Evolutionary conservation across 2,888 invertebrate species (phyloP).

Genomic region (Clunio marinus): DNA sequence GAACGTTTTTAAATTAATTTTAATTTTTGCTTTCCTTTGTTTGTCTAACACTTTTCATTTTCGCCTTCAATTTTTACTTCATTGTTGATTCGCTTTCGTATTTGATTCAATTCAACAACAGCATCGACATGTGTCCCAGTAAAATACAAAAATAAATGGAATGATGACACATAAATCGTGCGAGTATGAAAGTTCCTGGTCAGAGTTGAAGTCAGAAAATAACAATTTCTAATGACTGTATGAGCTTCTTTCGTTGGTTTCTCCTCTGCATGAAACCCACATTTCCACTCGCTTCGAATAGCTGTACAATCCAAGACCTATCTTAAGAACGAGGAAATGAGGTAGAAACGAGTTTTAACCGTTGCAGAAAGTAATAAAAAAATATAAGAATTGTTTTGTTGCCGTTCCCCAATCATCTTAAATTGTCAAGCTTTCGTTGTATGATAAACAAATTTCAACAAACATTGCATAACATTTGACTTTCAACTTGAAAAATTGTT

Average conservation of each 20-base stretch:
- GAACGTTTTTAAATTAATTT: background rate
- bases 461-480: constrained; percentile 5
- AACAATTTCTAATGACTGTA: background rate
- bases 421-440: background rate
- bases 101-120: background rate
- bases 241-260: background rate
- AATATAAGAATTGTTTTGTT: background rate
- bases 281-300: constrained; percentile 1
- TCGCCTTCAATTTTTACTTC: background rate
- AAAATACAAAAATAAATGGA: constrained; percentile 19
- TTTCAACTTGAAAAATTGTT: constrained; percentile 1
- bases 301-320: constrained; percentile 38
- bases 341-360: constrained; percentile 37
- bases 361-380: constrained; percentile 32
- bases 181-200: constrained; percentile 18
- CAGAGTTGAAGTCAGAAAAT: constrained; percentile 3
- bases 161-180: constrained; percentile 34
- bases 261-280: constrained; percentile 2
- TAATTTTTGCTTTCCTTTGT: constrained; percentile 29
- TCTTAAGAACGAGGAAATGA: constrained; percentile 39
- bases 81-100: background rate
- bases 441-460: constrained; percentile 3
- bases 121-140: constrained; percentile 30
- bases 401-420: background rate
- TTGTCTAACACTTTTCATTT: constrained; percentile 37